Evolutionary conservation across 2,113 vertebrate species (phyloP).

Genomic region (Crotalus horridus): DNA sequence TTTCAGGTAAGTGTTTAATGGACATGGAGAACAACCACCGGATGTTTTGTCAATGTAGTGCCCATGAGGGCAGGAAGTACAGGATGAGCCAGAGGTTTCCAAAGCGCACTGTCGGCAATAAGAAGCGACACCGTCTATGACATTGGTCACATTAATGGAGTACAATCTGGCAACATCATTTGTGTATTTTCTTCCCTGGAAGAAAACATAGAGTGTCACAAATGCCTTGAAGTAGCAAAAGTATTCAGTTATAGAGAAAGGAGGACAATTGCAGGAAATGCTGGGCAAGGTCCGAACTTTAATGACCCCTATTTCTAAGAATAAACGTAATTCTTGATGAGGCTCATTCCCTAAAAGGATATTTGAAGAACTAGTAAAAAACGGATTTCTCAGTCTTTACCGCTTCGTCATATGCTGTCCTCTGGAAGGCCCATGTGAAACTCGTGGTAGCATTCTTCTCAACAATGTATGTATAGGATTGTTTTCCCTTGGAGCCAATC

Average conservation of each 20-base stretch:
- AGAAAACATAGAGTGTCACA: background rate
- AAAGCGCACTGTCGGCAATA: conserved; percentile 84
- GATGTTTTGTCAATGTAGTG: conserved; percentile 75
- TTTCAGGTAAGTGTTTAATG: conserved; percentile 75
- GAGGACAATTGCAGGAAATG: background rate
- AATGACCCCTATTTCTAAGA: background rate
- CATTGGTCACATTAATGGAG: conserved; percentile 87
- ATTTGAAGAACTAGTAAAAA: background rate
- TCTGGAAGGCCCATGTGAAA: conserved; percentile 93
- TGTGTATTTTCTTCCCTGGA: conserved; percentile 81
- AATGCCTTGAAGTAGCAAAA: background rate
- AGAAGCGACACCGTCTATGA: conserved; percentile 84
- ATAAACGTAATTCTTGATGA: background rate
- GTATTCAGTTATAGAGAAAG: background rate
- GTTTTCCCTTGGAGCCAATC: conserved; percentile 80
- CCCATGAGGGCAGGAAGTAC: conserved; percentile 82
- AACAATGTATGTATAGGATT: conserved; percentile 87
- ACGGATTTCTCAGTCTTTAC: conserved; percentile 65
- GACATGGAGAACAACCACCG: conserved; percentile 78
- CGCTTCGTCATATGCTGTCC: conserved; percentile 63
- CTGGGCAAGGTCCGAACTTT: background rate
- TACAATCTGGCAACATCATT: conserved; percentile 86
- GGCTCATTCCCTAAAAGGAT: background rate
- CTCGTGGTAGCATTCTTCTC: conserved; percentile 79
- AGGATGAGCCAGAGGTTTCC: conserved; percentile 68